Evolutionary conservation across 2,113 vertebrate genomes (phyloP).

Genomic region (Hepsetus odoe): DNA sequence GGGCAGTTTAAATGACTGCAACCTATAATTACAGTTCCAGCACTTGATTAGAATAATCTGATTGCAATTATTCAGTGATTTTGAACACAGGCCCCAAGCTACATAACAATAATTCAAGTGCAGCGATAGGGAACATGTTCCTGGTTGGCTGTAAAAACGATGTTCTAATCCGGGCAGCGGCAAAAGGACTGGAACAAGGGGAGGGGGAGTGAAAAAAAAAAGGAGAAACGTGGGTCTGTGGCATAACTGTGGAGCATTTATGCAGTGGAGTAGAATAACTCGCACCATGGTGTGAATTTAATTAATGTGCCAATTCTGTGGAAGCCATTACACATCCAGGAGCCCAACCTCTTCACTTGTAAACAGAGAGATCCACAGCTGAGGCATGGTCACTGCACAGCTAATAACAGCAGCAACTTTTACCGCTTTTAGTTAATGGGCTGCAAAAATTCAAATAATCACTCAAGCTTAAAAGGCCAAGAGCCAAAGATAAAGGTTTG

Average conservation of each 20-base stretch:
- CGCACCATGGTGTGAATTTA: slow-evolving; percentile 84
- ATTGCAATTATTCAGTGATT: slow-evolving; percentile 99
- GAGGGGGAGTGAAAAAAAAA: slow-evolving; percentile 65
- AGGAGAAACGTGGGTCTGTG: slow-evolving; percentile 65
- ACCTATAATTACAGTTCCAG: slow-evolving; percentile 99
- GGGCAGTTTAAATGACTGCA: slow-evolving; percentile 95
- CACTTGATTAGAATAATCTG: slow-evolving; percentile 99
- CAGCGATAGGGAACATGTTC: slow-evolving; percentile 95
- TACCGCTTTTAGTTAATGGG: slow-evolving; percentile 46
- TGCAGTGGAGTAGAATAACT: slow-evolving; percentile 84
- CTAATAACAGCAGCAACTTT: slow-evolving; percentile 47
- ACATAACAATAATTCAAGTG: slow-evolving; percentile 99
- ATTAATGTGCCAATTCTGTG: slow-evolving; percentile 79
- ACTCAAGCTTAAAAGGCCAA: slow-evolving; percentile 40
- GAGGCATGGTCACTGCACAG: slow-evolving; percentile 52
- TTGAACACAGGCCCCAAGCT: slow-evolving; percentile 97
- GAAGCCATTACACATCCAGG: slow-evolving; percentile 73
- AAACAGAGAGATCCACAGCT: slow-evolving; percentile 66
- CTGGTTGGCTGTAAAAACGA: slow-evolving; percentile 92
- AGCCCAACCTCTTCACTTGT: slow-evolving; percentile 75
- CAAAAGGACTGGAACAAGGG: slow-evolving; percentile 77
- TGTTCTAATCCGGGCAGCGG: slow-evolving; percentile 85
- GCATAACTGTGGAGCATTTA: slow-evolving; percentile 89
- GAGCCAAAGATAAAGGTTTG: slow-evolving; percentile 31
- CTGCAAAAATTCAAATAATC: slow-evolving; percentile 43